Percentiles rank a stretch among this genome's conserved stretches.
Evolutionary conservation across 37 sponge, comb jelly and placozoan genomes (phyloP).

Genomic region (Aphrocallistes beatrix): DNA sequence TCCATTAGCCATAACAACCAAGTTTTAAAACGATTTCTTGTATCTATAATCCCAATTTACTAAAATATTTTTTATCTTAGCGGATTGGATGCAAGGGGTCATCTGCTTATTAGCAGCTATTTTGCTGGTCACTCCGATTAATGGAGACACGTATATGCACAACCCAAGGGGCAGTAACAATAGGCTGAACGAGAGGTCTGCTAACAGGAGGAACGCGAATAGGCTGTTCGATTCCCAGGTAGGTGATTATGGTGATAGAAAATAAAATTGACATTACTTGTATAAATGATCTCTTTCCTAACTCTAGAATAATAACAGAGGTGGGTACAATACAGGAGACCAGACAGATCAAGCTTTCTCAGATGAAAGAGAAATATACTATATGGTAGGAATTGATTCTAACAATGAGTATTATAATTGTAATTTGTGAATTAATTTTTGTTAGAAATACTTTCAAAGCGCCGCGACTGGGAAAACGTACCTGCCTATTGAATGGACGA

Average conservation of each 20-base stretch:
- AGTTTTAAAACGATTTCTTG: too few species aligned
- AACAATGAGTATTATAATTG: not conserved
- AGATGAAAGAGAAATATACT: slow-evolving; percentile 50
- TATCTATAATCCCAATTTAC: too few species aligned
- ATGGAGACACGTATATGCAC: slow-evolving; percentile 81
- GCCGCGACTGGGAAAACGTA: slow-evolving; percentile 21
- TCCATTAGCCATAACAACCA: too few species aligned
- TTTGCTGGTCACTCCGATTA: not conserved
- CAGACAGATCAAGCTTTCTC: slow-evolving; percentile 25
- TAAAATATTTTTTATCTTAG: too few species aligned
- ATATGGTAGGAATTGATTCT: slow-evolving; percentile 74
- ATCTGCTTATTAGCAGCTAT: not conserved
- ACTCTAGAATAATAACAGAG: slow-evolving; percentile 90
- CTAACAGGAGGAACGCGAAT: slow-evolving; percentile 85
- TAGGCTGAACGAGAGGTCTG: slow-evolving; percentile 84
- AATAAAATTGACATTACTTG: not conserved
- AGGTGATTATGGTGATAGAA: not conserved
- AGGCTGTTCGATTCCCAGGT: slow-evolving; percentile 97
- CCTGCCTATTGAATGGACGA: slow-evolving; percentile 87
- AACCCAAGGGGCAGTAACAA: slow-evolving; percentile 96
- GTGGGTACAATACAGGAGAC: slow-evolving; percentile 96
- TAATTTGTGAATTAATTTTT: not conserved
- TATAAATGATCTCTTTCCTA: not conserved
- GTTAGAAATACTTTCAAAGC: slow-evolving; percentile 81
- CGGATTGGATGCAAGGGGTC: not conserved